phyloP scores from a whole-genome alignment of 2,888 invertebrate species.

The Agrotis segetum region DNA sequence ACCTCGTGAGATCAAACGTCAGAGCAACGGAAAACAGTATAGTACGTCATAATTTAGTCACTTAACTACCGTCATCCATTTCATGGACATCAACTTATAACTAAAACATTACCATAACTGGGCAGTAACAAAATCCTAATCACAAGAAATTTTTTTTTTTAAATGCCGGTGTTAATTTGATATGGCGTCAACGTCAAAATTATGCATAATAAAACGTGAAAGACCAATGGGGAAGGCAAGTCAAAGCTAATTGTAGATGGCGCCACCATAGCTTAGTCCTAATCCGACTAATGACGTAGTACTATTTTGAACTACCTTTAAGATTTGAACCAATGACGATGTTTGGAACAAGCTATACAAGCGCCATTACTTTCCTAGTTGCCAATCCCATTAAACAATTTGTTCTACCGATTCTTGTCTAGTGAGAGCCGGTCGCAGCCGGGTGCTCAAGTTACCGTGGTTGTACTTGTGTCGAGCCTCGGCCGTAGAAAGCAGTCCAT shows the following conservation, averaged over 20 bases:
- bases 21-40: conserved; percentile 64
- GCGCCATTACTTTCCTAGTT: no score
- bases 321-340: no score
- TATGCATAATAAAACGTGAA: conserved; percentile 46
- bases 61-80: conserved; percentile 82
- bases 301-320: no score
- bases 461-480: conserved; percentile 44
- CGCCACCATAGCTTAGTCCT: no score
- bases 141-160: conserved; percentile 66
- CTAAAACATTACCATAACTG: conserved; percentile 66
- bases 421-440: conserved; percentile 30
- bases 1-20: conserved; percentile 71
- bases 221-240: no score
- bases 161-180: conserved; percentile 68
- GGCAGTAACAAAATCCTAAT: conserved; percentile 73
- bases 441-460: conserved; percentile 18
- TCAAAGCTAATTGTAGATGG: no score
- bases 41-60: conserved; percentile 77
- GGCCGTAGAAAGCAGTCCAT: conserved; percentile 60
- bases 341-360: no score
- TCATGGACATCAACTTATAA: conserved; percentile 78
- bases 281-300: no score
- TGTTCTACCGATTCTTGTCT: conserved; percentile 50
- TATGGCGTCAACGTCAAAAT: conserved; percentile 70
- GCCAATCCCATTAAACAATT: no score